Conservation (phyloP, 2,113 vertebrate genomes). For the Xenopus borealis region DNA sequence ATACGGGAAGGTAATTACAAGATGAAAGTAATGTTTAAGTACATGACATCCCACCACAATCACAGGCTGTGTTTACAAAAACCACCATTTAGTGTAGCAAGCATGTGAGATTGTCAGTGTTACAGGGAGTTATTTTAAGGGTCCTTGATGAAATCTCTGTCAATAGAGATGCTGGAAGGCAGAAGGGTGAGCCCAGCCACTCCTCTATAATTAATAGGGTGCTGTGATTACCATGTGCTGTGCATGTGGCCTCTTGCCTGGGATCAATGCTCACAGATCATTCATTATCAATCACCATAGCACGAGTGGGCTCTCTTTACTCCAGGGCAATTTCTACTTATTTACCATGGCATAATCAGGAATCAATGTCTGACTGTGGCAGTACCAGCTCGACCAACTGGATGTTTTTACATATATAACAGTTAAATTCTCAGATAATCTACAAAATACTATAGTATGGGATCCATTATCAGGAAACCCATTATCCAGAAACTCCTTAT, state of each 20-base stretch:
- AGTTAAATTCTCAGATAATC: too few species aligned
- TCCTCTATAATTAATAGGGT: slow-evolving; percentile 28
- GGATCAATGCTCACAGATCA: not conserved
- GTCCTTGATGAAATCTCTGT: slow-evolving; percentile 3
- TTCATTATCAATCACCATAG: not conserved
- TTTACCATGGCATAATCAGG: too few species aligned
- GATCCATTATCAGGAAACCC: too few species aligned
- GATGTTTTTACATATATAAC: too few species aligned
- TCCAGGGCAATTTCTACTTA: too few species aligned
- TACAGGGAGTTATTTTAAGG: not conserved
- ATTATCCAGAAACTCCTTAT: too few species aligned
- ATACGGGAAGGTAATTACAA: slow-evolving; percentile 25
- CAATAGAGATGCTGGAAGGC: slow-evolving; percentile 3
- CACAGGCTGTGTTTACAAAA: slow-evolving; percentile 10
- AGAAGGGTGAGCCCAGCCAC: not conserved
- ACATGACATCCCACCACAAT: slow-evolving; percentile 5
- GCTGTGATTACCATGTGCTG: slow-evolving; percentile 2
- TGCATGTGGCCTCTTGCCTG: slow-evolving; percentile 5
- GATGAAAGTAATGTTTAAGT: slow-evolving; percentile 33
- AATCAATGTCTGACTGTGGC: too few species aligned
- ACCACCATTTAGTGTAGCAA: slow-evolving; percentile 4
- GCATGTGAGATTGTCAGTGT: not conserved
- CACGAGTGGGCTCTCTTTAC: too few species aligned
- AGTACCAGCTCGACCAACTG: too few species aligned
- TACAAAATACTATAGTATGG: too few species aligned